phyloP scores from a whole-genome alignment of 2,113 vertebrate species.

The Empidonax alnorum region DNA sequence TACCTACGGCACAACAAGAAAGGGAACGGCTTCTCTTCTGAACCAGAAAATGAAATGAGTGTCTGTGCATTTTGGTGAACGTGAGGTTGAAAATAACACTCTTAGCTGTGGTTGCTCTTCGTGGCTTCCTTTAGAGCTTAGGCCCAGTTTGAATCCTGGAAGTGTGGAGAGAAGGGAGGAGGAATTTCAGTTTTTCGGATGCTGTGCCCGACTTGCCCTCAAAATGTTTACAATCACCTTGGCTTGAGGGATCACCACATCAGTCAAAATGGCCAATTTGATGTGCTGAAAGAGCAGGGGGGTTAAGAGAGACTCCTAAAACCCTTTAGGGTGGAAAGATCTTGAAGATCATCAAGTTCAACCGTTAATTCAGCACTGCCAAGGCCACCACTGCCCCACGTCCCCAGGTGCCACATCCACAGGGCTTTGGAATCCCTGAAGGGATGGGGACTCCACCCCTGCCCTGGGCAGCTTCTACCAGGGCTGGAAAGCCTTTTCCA shows the following conservation, averaged over 20 bases:
- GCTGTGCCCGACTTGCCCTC: background rate
- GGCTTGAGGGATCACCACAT: background rate
- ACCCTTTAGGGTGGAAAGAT: background rate
- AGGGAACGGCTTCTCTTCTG: background rate
- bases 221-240: background rate
- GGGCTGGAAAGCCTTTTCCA: background rate
- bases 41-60: fast-evolving
- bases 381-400: background rate
- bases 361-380: background rate
- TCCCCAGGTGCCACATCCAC: background rate
- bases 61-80: background rate
- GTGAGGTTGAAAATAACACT: background rate
- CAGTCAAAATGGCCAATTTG: background rate
- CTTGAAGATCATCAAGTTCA: background rate
- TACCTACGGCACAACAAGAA: background rate
- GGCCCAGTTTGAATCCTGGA: background rate
- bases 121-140: background rate
- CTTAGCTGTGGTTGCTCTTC: background rate
- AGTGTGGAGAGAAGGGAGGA: background rate
- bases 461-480: background rate
- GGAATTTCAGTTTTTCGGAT: background rate
- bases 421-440: background rate
- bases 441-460: background rate
- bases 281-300: background rate
- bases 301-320: background rate